Base-by-base conservation (phyloP, 2,888 invertebrate genomes). In the Spisula subtruncata region DNA sequence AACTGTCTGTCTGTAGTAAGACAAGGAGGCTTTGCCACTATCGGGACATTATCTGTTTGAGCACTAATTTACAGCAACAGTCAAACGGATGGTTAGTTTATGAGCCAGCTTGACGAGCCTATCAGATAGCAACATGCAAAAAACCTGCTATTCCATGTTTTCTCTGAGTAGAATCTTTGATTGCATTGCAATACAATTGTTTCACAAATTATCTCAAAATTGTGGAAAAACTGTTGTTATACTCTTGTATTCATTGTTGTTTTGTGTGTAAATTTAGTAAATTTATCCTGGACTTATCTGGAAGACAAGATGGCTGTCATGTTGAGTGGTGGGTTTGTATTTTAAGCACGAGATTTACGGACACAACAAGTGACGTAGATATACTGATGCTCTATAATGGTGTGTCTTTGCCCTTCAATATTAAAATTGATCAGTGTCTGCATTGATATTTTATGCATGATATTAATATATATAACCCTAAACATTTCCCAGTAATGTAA, bases 11-110 rank as follows among this genome's bases (percentile, higher is more conserved):
- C 75, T 85, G 54, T 75, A 35, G 46, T 51, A 79, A 71, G 85
- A 79, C 75, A 32, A 75, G 85, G 32, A 79, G n/a, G 60, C 14
- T 51, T 66, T 25, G 25, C 60, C 60, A 66, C 60, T 66, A 66
- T 66, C 85, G 29, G 75, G 54, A 85, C 85, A 85, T 29, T 54
- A 35, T 75, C 85, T 10, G 51, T 54, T 14, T 32, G 85, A 75
- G 75, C 75, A 85, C 85, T 85, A 85, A 85, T 85, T 85, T 85
- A 75, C 71, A 32, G 75, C 79, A 25, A 35, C 32, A 35, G 25
- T 85, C 51, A 79, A 85, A 85, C 46, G 32, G 1, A 41, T 10
- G 60, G 60, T 66, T 66, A n/a, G 60, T 66, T 66, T 66, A 66
- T 66, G 60, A 66, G 60, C 10, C 60, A 25, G 60, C 10, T 66